Conservation (phyloP, 1,140 invertebrate species). For the Glossosoma conforme region DNA sequence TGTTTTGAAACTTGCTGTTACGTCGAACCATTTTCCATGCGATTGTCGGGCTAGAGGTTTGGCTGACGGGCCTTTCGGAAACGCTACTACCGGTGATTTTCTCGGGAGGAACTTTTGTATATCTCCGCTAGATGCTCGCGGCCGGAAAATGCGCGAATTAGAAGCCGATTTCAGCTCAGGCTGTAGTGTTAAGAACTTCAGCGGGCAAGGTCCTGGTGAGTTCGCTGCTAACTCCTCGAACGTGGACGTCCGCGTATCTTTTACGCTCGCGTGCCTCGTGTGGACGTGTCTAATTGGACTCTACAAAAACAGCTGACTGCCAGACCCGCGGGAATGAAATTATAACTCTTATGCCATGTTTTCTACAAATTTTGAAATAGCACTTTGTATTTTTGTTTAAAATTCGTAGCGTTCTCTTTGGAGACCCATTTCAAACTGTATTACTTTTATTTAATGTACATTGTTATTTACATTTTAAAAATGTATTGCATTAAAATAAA, state of each 20-base stretch:
- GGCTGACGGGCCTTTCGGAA: conserved; percentile 60
- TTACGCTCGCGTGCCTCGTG: not conserved
- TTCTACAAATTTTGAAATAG: no score
- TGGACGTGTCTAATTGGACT: not conserved
- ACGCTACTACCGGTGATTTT: conserved; percentile 64
- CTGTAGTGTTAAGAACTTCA: conserved; percentile 16
- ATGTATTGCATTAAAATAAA: no score
- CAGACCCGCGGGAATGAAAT: no score
- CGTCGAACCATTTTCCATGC: conserved; percentile 77
- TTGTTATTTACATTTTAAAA: no score
- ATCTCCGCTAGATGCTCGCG: conserved; percentile 74
- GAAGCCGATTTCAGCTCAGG: conserved; percentile 44
- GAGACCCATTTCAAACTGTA: no score
- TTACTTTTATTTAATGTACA: no score
- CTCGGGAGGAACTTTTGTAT: conserved; percentile 76
- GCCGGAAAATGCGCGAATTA: conserved; percentile 63
- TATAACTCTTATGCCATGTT: no score
- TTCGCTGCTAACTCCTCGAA: conserved; percentile 11
- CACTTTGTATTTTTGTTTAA: no score
- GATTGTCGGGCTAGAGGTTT: conserved; percentile 74
- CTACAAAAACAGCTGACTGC: not conserved
- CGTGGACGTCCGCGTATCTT: not conserved
- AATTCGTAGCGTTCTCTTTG: no score
- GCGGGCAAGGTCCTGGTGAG: conserved; percentile 23
- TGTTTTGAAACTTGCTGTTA: conserved; percentile 59